phyloP scores from a whole-genome alignment of 2,113 vertebrate genomes.

The Pteronura brasiliensis region DNA sequence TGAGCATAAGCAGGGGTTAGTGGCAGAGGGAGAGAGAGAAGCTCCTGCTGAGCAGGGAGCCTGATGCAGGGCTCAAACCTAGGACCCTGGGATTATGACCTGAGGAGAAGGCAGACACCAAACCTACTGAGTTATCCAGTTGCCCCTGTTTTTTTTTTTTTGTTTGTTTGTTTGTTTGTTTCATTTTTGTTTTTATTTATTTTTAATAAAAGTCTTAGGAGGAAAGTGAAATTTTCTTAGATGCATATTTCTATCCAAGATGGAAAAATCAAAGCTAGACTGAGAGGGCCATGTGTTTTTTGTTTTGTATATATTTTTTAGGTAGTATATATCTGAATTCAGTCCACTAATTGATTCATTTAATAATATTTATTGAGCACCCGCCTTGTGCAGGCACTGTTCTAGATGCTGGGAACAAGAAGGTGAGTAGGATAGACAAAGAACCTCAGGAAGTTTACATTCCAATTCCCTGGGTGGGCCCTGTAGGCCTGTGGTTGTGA shows the following conservation, averaged over 20 bases:
- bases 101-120: not conserved
- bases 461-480: not conserved
- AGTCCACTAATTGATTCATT: not conserved
- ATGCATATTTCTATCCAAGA: not conserved
- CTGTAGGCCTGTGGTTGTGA: not conserved
- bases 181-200: no score
- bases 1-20: not conserved
- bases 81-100: not conserved
- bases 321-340: not conserved
- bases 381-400: not conserved
- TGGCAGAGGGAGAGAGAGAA: not conserved
- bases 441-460: not conserved
- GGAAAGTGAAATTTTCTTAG: not conserved
- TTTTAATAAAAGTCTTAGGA: not conserved
- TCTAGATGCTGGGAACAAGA: not conserved
- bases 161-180: no score
- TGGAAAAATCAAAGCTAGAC: not conserved
- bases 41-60: not conserved
- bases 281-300: not conserved
- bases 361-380: not conserved
- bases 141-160: not conserved
- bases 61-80: not conserved
- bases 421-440: not conserved
- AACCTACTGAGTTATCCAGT: not conserved
- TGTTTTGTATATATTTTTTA: not conserved